Evolutionary conservation across 2,888 invertebrate species (phyloP).

Genomic region (Drosophila tanythrix): DNA sequence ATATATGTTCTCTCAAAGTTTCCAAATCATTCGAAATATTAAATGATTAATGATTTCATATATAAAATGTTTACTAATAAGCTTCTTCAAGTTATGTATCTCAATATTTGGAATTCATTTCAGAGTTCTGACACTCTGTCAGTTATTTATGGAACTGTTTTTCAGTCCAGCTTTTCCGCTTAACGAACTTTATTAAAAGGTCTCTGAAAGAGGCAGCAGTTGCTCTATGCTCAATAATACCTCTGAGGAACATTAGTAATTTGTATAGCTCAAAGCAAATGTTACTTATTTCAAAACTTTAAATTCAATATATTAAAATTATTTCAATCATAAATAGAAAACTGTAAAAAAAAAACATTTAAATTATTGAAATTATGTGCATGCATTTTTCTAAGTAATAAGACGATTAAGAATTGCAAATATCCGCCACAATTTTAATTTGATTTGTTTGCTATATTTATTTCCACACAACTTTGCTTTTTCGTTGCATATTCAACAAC

Average conservation of each 20-base stretch:
- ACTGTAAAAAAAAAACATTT: not conserved
- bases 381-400: conserved; percentile 28
- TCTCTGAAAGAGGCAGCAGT: not conserved
- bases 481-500: conserved; percentile 54
- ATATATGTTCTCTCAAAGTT: not conserved
- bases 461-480: conserved; percentile 30
- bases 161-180: not conserved
- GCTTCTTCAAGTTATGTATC: not conserved
- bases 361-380: conserved; percentile 18
- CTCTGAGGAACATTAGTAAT: not conserved
- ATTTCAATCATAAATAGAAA: not conserved
- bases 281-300: not conserved
- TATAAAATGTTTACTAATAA: not conserved
- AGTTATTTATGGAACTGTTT: not conserved
- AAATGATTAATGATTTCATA: not conserved
- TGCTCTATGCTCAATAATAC: not conserved
- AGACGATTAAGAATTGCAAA: conserved; percentile 10
- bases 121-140: not conserved
- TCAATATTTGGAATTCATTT: not conserved
- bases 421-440: conserved; percentile 33
- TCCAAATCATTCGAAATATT: not conserved
- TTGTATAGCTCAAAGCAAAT: not conserved
- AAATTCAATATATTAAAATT: not conserved
- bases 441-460: conserved; percentile 30
- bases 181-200: not conserved